A percentile compares a stretch with the other conserved stretches of the same genome.
These are phyloP conservation scores for Origma solitaria DNA, from an alignment of 2,113 vertebrate genomes.

Conservation along the genomic window DNA sequence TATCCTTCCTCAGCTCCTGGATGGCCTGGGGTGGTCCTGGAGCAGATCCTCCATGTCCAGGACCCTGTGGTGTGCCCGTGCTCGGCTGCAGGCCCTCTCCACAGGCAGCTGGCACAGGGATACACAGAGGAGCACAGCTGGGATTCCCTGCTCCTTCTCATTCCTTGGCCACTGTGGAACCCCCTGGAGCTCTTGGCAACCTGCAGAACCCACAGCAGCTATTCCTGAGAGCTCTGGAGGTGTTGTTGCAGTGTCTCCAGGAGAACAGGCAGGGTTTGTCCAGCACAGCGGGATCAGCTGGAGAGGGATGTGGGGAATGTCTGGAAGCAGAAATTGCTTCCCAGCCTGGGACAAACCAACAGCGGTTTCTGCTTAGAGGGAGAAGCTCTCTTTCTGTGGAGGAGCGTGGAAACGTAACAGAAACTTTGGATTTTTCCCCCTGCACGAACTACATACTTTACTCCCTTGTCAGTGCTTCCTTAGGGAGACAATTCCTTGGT, in stretches of 20 bases:
- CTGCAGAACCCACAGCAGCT: background rate
- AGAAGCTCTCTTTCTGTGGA: too few species aligned
- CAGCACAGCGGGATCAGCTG: background rate
- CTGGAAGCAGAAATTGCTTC: background rate
- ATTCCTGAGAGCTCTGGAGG: background rate
- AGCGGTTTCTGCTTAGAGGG: too few species aligned
- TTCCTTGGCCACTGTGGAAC: background rate
- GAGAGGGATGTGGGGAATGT: background rate
- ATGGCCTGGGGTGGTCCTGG: rapidly evolving
- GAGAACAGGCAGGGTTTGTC: background rate
- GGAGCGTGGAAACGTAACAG: background rate
- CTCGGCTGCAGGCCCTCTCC: background rate
- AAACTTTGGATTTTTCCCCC: background rate
- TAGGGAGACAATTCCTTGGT: background rate
- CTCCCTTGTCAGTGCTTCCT: background rate
- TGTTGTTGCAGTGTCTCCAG: background rate
- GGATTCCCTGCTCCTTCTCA: background rate
- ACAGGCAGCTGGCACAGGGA: background rate
- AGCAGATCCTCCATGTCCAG: background rate
- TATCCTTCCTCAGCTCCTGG: background rate
- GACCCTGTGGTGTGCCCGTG: background rate
- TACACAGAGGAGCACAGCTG: background rate
- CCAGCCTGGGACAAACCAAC: too few species aligned
- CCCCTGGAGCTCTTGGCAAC: conserved; percentile 16
- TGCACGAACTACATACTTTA: background rate